Conservation (phyloP, 1,140 invertebrate genomes). For the Archivesica marissinica region DNA sequence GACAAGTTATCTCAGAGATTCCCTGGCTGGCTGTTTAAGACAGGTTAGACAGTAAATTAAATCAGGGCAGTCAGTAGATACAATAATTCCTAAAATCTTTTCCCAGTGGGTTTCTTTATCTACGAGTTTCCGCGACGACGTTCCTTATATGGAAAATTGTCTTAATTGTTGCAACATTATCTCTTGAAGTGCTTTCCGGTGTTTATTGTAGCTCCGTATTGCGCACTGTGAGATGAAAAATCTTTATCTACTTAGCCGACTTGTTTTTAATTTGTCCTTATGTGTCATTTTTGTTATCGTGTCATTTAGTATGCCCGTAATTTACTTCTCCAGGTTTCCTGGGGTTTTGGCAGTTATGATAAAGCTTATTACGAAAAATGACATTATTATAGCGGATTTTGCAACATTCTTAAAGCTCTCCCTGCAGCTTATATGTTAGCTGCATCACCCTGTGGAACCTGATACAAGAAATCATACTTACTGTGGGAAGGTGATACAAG, state of each 20-base stretch:
- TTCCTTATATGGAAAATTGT: slow-evolving; percentile 16
- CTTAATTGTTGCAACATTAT: slow-evolving; percentile 30
- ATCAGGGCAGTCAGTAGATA: no score
- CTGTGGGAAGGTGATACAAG: no score
- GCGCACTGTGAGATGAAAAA: slow-evolving; percentile 1
- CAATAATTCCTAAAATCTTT: background rate
- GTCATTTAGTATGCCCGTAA: background rate
- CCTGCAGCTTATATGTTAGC: background rate
- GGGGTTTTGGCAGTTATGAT: background rate
- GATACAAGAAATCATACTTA: no score
- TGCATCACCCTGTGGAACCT: no score
- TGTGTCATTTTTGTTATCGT: slow-evolving; percentile 13
- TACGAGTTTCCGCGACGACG: background rate
- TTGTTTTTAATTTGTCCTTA: slow-evolving; percentile 31
- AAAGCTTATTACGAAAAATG: background rate
- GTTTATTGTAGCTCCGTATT: slow-evolving; percentile 4
- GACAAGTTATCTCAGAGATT: no score
- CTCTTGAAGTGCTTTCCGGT: background rate
- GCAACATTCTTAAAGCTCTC: background rate
- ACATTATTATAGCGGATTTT: background rate
- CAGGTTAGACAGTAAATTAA: no score
- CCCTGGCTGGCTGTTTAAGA: no score
- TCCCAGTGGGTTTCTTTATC: slow-evolving; percentile 33
- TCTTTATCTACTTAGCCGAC: background rate
- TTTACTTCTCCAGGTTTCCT: slow-evolving; percentile 17